Base-by-base conservation (phyloP, 2,797 vertebrate species). In the Percopsis omiscomaycus region DNA sequence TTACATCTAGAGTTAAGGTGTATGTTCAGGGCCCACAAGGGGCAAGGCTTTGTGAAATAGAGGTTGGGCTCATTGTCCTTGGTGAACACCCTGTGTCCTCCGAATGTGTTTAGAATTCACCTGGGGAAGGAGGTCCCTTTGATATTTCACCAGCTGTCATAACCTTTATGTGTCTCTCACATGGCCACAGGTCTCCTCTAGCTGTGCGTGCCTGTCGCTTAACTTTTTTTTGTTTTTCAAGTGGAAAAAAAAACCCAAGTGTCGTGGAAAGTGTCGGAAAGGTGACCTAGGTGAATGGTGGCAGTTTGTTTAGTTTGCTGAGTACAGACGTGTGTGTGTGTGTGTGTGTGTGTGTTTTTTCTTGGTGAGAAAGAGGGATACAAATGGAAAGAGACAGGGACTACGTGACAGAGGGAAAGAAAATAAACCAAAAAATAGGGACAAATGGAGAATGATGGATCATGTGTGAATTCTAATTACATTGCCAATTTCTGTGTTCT, bases 381-480 rank as follows among this genome's bases (percentile, higher is more conserved):
- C 51, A 65, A 15, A n/a, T 5, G 29, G 54, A n/a, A 13, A 48
- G 64, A 73, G 44, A 15, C 30, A 30, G 10, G 46, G 44, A 45
- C 0, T 0, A 48, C 49, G 44, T 27, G 69, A 68, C 52, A 54
- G 57, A 71, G 55, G 9, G 60, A 57, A 56, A 62, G 15, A 72
- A 80, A 76, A 49, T 66, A 22, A 79, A 81, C 53, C 66, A 61
- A 49, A 55, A 78, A 78, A 78, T 74, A 66, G 71, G 49, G 59
- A 47, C 55, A 66, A 77, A 79, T 77, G 65, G 72, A 78, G 74
- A 83, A 64, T 69, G 81, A 81, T 78, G 69, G 68, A 67, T 77
- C 14, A 29, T 32, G 55, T 71, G 70, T 58, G 65, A 68, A 73
- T 68, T 71, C 57, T 61, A 61, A 70, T 73, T 73, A 66, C 79